Conservation (phyloP, 2,113 vertebrate species). For the Salvelinus namaycush region DNA sequence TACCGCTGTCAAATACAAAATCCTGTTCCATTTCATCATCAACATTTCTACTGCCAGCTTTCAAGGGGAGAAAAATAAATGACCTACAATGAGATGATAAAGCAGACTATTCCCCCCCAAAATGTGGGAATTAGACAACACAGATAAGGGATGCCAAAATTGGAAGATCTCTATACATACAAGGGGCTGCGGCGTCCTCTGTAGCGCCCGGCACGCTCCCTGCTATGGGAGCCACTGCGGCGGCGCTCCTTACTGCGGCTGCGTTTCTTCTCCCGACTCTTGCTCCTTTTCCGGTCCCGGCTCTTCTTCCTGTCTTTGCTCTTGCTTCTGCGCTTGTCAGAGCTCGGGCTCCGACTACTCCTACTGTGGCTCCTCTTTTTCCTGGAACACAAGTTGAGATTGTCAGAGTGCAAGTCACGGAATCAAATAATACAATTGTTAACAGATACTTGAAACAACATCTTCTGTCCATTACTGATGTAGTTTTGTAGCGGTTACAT, state of each 20-base stretch:
- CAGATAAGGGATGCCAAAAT: neutral
- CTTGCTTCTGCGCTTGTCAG: slow-evolving; percentile 85
- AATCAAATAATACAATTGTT: neutral
- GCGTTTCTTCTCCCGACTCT: slow-evolving; percentile 86
- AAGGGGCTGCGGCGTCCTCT: slow-evolving; percentile 82
- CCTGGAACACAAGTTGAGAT: slow-evolving; percentile 64
- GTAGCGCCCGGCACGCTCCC: slow-evolving; percentile 88
- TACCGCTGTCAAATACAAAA: no score
- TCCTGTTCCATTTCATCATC: no score
- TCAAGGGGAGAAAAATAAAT: no score
- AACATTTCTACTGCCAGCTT: no score
- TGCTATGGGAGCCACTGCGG: slow-evolving; percentile 86
- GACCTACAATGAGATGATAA: no score
- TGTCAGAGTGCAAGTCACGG: neutral
- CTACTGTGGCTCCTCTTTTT: slow-evolving; percentile 90
- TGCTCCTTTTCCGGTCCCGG: slow-evolving; percentile 86
- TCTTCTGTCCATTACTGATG: no score
- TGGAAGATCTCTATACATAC: slow-evolving; percentile 74
- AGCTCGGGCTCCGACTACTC: slow-evolving; percentile 86
- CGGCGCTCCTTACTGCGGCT: slow-evolving; percentile 90
- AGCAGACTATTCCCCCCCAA: no score
- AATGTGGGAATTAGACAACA: neutral
- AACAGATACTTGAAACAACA: no score
- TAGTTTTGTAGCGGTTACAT: neutral
- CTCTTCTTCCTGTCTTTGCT: slow-evolving; percentile 89